A percentile compares a stretch with the other conserved stretches of the same genome.
Conservation (phyloP, 2,797 vertebrate species). For the Gallinago solitaria region DNA sequence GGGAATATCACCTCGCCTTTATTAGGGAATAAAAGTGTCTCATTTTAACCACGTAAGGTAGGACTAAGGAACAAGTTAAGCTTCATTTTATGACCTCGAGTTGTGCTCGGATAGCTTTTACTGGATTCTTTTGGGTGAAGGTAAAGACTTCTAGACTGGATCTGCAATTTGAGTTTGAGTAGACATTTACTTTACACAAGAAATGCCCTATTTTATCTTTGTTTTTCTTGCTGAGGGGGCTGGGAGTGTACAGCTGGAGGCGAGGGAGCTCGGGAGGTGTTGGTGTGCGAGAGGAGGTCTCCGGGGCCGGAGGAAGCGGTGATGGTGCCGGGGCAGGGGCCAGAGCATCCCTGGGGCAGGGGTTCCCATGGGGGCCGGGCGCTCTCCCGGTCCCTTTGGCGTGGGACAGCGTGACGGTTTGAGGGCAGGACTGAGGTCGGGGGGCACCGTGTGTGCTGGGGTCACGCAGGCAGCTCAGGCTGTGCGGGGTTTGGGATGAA, state of each 20-base stretch:
- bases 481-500: rapidly evolving
- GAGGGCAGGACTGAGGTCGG: not conserved
- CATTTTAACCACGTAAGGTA: rapidly evolving
- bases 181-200: not conserved
- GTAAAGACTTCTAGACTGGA: not conserved
- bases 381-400: rapidly evolving
- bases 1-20: not conserved
- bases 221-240: not conserved
- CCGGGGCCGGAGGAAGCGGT: not conserved
- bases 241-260: rapidly evolving
- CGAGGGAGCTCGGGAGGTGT: not conserved
- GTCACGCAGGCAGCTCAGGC: rapidly evolving
- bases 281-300: not conserved
- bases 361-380: not conserved
- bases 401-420: rapidly evolving
- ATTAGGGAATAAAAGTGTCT: not conserved
- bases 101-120: not conserved
- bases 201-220: not conserved
- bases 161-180: not conserved
- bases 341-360: rapidly evolving
- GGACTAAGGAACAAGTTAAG: not conserved
- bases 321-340: not conserved
- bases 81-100: not conserved
- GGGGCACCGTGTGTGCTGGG: rapidly evolving
- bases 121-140: not conserved